phyloP scores from a whole-genome alignment of 92 coral and sea anemone genomes.

The Phenganax subtilis region DNA sequence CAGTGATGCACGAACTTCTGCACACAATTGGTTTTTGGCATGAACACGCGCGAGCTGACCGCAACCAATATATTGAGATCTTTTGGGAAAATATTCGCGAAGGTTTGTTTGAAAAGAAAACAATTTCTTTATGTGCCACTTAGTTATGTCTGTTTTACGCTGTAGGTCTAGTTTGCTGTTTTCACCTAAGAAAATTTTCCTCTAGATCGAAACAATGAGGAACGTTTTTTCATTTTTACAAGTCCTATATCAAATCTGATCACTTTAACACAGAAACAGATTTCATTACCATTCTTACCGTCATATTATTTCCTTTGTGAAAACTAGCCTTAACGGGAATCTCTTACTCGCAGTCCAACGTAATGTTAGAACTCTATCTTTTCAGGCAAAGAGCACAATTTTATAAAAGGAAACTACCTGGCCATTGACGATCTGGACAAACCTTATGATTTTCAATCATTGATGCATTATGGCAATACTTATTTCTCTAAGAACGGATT shows the following conservation, averaged over 20 bases:
- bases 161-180: too few relatives aligned
- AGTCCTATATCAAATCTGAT: neutral
- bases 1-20: conserved; percentile 81
- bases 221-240: neutral
- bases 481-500: conserved; percentile 72
- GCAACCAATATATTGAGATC: conserved; percentile 74
- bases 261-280: neutral
- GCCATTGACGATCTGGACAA: conserved; percentile 58
- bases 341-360: too few relatives aligned
- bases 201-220: neutral
- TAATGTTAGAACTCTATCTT: neutral
- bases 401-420: conserved; percentile 61
- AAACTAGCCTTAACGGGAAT: too few relatives aligned
- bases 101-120: conserved; percentile 38
- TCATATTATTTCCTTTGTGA: too few relatives aligned
- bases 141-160: neutral
- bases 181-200: too few relatives aligned
- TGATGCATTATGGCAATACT: conserved; percentile 81
- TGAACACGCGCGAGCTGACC: conserved; percentile 79
- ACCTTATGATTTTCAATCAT: conserved; percentile 78
- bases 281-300: too few relatives aligned
- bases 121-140: neutral
- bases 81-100: conserved; percentile 81
- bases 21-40: conserved; percentile 97
- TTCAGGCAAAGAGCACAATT: conserved; percentile 63